Evolutionary conservation across 2,888 invertebrate genomes (phyloP).

Genomic region (Eupelmus urozonus): DNA sequence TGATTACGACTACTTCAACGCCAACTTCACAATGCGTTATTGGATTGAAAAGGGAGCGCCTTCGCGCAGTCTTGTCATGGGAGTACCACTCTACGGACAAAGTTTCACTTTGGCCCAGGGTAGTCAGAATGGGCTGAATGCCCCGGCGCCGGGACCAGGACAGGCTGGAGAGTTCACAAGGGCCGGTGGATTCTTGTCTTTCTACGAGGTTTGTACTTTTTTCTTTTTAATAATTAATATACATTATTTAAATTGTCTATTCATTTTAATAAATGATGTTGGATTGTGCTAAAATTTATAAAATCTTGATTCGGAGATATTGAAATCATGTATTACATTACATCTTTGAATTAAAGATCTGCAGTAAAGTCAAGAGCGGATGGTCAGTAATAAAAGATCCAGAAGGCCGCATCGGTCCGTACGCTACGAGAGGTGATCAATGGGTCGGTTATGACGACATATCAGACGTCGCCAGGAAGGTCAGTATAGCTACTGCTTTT

Average conservation of each 20-base stretch:
- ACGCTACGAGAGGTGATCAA: conserved; percentile 89
- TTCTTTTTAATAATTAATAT: neutral
- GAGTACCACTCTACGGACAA: conserved; percentile 91
- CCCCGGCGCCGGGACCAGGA: conserved; percentile 84
- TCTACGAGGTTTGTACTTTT: conserved; percentile 81
- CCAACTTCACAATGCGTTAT: conserved; percentile 90
- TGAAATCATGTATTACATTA: neutral
- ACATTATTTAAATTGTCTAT: neutral
- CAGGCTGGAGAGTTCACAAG: conserved; percentile 88
- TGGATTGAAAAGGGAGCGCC: conserved; percentile 91
- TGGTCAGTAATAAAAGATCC: conserved; percentile 89
- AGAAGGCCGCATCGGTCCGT: conserved; percentile 88
- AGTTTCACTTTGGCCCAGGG: conserved; percentile 81
- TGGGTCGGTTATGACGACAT: conserved; percentile 93
- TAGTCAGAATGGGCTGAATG: conserved; percentile 81
- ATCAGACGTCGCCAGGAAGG: conserved; percentile 65
- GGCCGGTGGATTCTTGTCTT: conserved; percentile 89
- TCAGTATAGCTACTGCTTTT: too few relatives aligned
- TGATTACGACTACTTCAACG: conserved; percentile 87
- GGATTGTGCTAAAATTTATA: neutral
- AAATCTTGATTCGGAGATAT: neutral
- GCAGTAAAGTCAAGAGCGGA: conserved; percentile 86
- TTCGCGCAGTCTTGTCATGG: conserved; percentile 88
- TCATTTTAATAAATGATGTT: conserved; percentile 6
- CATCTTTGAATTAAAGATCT: conserved; percentile 79